Conservation (phyloP, 2,888 invertebrate species). For the Campoplex capitator region DNA sequence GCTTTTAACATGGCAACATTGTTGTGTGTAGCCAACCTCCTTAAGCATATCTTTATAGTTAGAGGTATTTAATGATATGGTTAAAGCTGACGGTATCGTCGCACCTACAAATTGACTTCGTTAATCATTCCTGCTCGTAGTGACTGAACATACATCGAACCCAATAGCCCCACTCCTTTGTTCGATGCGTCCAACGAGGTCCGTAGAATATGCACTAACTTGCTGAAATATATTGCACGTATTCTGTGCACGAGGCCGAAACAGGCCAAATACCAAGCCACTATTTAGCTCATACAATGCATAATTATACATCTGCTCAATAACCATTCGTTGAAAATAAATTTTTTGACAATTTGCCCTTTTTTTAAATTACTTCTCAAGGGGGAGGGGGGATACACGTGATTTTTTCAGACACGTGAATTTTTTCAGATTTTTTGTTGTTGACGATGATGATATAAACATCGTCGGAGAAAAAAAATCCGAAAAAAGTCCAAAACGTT, state of each 20-base stretch:
- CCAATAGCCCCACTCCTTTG: conserved; percentile 16
- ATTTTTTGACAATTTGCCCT: too few relatives aligned
- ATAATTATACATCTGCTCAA: neutral
- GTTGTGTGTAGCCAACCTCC: too few relatives aligned
- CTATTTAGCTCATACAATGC: neutral
- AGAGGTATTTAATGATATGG: neutral
- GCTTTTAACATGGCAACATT: too few relatives aligned
- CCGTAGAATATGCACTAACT: neutral
- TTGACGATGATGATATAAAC: too few relatives aligned
- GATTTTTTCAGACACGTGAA: too few relatives aligned
- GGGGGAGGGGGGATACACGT: too few relatives aligned
- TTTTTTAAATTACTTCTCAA: too few relatives aligned
- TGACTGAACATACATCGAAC: conserved; percentile 46
- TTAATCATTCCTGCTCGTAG: conserved; percentile 67
- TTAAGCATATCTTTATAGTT: neutral
- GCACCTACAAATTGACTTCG: conserved; percentile 67
- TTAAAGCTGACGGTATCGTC: conserved; percentile 26
- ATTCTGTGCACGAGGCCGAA: neutral
- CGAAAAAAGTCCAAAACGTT: too few relatives aligned
- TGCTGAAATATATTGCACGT: neutral
- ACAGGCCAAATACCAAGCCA: neutral
- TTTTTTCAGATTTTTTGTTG: too few relatives aligned
- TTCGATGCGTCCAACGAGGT: neutral
- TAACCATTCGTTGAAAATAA: too few relatives aligned
- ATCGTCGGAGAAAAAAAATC: too few relatives aligned